A percentile compares a stretch with the other conserved stretches of the same genome.
Conservation (phyloP, 2,113 vertebrate genomes). For the Hippocampus mohnikei region DNA sequence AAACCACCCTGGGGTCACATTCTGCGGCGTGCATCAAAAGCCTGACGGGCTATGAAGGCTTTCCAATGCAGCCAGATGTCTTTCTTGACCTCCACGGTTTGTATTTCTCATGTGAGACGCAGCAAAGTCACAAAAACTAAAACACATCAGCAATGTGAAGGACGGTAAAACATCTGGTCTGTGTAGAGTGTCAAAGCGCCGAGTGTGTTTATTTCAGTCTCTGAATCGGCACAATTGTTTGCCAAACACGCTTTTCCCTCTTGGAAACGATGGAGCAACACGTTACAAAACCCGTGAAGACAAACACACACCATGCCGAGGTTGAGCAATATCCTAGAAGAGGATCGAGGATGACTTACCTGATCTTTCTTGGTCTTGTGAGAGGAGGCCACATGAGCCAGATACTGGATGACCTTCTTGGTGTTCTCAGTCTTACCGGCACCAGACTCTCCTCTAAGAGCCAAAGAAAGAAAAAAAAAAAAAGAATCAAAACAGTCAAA, state of each 20-base stretch:
- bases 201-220: background rate
- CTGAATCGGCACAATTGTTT: slow-evolving; percentile 6
- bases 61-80: slow-evolving; percentile 4
- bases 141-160: background rate
- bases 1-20: slow-evolving; percentile 13
- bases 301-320: background rate
- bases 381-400: slow-evolving; percentile 94
- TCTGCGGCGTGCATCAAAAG: slow-evolving; percentile 18
- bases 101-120: slow-evolving; percentile 12
- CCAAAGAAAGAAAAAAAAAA: background rate
- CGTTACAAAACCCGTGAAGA: background rate
- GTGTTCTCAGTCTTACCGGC: slow-evolving; percentile 98
- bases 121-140: slow-evolving; percentile 8
- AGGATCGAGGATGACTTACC: slow-evolving; percentile 68
- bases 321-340: too few relatives aligned
- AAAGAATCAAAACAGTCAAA: background rate
- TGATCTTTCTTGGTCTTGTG: slow-evolving; percentile 98
- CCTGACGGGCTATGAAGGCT: slow-evolving; percentile 20
- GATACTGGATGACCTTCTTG: slow-evolving; percentile 98
- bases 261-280: slow-evolving; percentile 15
- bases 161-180: slow-evolving; percentile 3
- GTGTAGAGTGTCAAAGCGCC: background rate
- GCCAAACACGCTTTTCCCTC: background rate
- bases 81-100: background rate
- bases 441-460: slow-evolving; percentile 88